A percentile compares a stretch with the other conserved stretches of the same genome.
Evolutionary conservation across 2,888 invertebrate genomes (phyloP).

Genomic region (Catocala nupta): DNA sequence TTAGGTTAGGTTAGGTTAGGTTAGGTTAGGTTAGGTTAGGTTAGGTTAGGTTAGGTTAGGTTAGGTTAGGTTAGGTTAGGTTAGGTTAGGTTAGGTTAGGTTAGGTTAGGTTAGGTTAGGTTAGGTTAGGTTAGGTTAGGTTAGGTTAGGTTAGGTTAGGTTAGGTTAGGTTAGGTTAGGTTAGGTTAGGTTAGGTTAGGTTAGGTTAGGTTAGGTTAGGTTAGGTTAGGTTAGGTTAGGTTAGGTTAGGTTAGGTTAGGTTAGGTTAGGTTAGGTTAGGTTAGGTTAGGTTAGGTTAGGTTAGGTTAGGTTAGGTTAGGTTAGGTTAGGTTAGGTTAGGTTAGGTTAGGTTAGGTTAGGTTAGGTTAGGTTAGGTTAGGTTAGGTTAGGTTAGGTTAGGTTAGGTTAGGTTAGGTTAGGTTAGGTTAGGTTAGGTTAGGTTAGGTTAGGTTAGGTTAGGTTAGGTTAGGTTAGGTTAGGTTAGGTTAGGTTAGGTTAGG

Average conservation of each 20-base stretch:
- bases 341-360: conserved; percentile 37
- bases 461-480: conserved; percentile 35
- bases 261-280: conserved; percentile 59
- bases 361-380: conserved; percentile 37
- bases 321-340: conserved; percentile 49
- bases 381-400: conserved; percentile 29
- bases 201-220: conserved; percentile 54
- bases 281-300: conserved; percentile 60
- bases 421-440: conserved; percentile 35
- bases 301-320: conserved; percentile 56
- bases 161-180: conserved; percentile 52
- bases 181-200: conserved; percentile 55
- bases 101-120: conserved; percentile 55
- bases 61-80: conserved; percentile 53
- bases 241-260: conserved; percentile 52
- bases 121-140: conserved; percentile 56
- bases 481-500: conserved; percentile 34
- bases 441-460: conserved; percentile 35
- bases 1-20: conserved; percentile 49
- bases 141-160: conserved; percentile 55
- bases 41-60: conserved; percentile 49
- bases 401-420: conserved; percentile 35
- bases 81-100: conserved; percentile 53
- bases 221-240: conserved; percentile 54
- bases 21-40: conserved; percentile 46